phyloP scores from a whole-genome alignment of 1,140 invertebrate species.

The Diachasma alloeum region DNA sequence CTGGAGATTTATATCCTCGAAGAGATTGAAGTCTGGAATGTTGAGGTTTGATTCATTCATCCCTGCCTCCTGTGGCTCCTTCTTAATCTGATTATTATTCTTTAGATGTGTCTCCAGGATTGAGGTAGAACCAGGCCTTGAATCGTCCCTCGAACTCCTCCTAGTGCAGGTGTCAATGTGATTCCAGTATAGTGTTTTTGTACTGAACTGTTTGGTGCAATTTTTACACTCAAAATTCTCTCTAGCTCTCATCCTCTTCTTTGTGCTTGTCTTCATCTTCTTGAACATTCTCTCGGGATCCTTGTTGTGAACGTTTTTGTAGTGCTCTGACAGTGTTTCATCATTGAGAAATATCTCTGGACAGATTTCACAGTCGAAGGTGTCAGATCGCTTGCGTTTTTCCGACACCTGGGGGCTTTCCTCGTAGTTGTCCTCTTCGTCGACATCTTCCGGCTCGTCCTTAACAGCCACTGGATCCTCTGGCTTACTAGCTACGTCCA shows the following conservation, averaged over 20 bases:
- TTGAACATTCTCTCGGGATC: slow-evolving; percentile 54
- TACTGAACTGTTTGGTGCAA: slow-evolving; percentile 59
- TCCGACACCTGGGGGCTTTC: not conserved
- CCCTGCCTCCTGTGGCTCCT: slow-evolving; percentile 45
- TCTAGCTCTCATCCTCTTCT: slow-evolving; percentile 38
- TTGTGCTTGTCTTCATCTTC: slow-evolving; percentile 42
- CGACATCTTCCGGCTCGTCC: slow-evolving; percentile 59
- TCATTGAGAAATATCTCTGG: slow-evolving; percentile 59
- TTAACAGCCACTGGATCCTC: slow-evolving; percentile 46
- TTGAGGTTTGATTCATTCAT: slow-evolving; percentile 56
- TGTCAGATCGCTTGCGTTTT: slow-evolving; percentile 48
- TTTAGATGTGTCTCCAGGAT: slow-evolving; percentile 59
- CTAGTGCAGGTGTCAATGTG: slow-evolving; percentile 53
- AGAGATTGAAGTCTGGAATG: slow-evolving; percentile 62
- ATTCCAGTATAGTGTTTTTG: slow-evolving; percentile 55
- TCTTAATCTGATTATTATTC: slow-evolving; percentile 60
- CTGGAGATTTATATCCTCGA: slow-evolving; percentile 62
- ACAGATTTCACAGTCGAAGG: slow-evolving; percentile 61
- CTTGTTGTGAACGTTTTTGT: slow-evolving; percentile 56
- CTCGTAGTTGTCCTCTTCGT: slow-evolving; percentile 44
- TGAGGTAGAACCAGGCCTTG: slow-evolving; percentile 37
- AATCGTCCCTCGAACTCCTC: slow-evolving; percentile 25
- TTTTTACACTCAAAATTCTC: slow-evolving; percentile 59
- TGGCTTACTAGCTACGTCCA: slow-evolving; percentile 41
- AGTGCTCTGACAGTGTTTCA: slow-evolving; percentile 54